Evolutionary conservation across 2,113 vertebrate genomes (phyloP).

Genomic region (cattle (Bos taurus)): DNA sequence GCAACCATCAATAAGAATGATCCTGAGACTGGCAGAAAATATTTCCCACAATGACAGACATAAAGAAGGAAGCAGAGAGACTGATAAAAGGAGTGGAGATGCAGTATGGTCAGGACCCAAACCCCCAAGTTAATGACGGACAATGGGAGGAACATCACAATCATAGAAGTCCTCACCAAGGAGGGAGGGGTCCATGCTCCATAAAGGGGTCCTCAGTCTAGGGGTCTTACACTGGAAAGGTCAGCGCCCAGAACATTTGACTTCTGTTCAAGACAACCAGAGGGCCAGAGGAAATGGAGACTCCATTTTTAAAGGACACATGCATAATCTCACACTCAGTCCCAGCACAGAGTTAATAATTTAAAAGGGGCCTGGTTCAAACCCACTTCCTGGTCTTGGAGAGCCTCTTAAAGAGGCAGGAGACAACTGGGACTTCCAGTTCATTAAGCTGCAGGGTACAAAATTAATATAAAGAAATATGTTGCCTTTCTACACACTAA

Average conservation of each 20-base stretch:
- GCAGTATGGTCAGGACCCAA: neutral
- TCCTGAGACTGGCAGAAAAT: neutral
- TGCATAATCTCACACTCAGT: neutral
- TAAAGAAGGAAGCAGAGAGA: neutral
- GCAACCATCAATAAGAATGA: neutral
- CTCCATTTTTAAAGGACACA: neutral
- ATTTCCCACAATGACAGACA: neutral
- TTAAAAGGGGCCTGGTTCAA: neutral
- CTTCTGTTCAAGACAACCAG: neutral
- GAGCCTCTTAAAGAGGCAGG: neutral
- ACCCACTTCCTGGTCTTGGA: neutral
- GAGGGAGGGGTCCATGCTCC: neutral
- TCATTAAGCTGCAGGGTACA: neutral
- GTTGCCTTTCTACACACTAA: neutral
- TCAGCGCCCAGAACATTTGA: neutral
- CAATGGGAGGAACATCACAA: neutral
- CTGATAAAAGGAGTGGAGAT: neutral
- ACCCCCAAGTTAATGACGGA: neutral
- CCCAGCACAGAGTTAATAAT: neutral
- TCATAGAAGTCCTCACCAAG: neutral
- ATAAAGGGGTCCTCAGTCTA: neutral
- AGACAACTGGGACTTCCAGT: neutral
- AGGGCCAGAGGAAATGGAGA: neutral
- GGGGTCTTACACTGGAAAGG: neutral
- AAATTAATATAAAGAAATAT: neutral